Evolutionary conservation across 2,797 vertebrate genomes (phyloP).

Genomic region (Takifugu rubripes): DNA sequence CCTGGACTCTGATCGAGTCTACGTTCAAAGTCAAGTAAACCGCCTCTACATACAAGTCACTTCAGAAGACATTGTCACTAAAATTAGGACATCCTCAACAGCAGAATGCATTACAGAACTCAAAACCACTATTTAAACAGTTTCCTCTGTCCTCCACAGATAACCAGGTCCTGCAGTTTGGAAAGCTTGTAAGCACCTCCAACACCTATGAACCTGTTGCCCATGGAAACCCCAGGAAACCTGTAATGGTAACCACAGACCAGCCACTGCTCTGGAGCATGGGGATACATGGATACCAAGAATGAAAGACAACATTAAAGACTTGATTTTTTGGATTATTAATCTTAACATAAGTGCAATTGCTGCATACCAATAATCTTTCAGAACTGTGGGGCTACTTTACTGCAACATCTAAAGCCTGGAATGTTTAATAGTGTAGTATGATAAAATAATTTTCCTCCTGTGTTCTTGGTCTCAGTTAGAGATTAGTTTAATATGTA

Average conservation of each 20-base stretch:
- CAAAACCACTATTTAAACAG: neutral
- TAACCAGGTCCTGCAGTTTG: slow-evolving; percentile 74
- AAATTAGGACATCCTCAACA: neutral
- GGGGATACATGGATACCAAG: slow-evolving; percentile 56
- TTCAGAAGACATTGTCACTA: slow-evolving; percentile 7
- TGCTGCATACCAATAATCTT: too few species aligned
- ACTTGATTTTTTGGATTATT: neutral
- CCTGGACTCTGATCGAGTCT: slow-evolving; percentile 11
- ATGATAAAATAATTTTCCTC: too few species aligned
- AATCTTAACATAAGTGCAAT: too few species aligned
- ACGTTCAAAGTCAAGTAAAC: slow-evolving; percentile 19
- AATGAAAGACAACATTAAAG: neutral
- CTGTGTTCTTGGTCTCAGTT: too few species aligned
- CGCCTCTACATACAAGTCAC: slow-evolving; percentile 3
- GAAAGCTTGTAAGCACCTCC: slow-evolving; percentile 77
- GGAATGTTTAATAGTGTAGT: too few species aligned
- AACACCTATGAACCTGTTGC: slow-evolving; percentile 71
- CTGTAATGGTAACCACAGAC: slow-evolving; percentile 71
- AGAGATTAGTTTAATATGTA: too few species aligned
- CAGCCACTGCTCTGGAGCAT: slow-evolving; percentile 78
- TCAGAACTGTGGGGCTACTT: too few species aligned
- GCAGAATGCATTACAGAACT: neutral
- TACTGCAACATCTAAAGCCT: too few species aligned
- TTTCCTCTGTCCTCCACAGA: slow-evolving; percentile 54
- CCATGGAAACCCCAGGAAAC: slow-evolving; percentile 49